phyloP scores from a whole-genome alignment of 2,797 vertebrate genomes.

The Trematocara caparti region DNA sequence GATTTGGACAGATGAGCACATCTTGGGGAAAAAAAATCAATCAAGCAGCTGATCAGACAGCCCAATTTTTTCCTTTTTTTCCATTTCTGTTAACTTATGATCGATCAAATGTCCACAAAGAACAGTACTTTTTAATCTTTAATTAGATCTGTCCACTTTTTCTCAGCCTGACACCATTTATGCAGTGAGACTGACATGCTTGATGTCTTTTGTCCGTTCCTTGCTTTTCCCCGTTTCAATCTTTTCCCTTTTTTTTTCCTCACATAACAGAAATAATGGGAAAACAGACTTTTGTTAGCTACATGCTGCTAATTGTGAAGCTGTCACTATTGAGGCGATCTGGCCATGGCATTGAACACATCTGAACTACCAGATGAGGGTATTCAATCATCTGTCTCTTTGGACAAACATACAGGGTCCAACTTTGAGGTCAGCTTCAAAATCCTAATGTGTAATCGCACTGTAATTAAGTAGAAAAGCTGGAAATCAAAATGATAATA shows the following conservation, averaged over 20 bases:
- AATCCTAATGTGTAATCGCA: background rate
- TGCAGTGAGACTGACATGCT: background rate
- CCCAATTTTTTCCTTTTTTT: rapidly evolving
- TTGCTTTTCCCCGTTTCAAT: background rate
- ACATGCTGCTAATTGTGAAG: background rate
- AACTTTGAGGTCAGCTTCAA: background rate
- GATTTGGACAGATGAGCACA: background rate
- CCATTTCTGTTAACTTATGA: background rate
- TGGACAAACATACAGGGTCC: background rate
- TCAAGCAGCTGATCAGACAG: background rate
- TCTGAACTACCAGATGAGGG: background rate
- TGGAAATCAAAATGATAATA: background rate
- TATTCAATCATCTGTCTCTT: background rate
- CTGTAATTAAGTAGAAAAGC: background rate
- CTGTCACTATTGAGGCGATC: background rate
- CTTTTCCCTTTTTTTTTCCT: background rate
- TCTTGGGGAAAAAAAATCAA: background rate
- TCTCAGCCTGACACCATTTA: background rate
- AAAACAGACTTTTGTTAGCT: background rate
- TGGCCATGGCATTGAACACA: rapidly evolving
- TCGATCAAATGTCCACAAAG: background rate
- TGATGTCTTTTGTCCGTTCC: background rate
- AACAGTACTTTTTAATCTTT: background rate
- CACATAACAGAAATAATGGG: background rate
- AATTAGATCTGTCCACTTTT: background rate